Base-by-base conservation (phyloP, 2,888 invertebrate genomes). In the Spilarctia lutea region DNA sequence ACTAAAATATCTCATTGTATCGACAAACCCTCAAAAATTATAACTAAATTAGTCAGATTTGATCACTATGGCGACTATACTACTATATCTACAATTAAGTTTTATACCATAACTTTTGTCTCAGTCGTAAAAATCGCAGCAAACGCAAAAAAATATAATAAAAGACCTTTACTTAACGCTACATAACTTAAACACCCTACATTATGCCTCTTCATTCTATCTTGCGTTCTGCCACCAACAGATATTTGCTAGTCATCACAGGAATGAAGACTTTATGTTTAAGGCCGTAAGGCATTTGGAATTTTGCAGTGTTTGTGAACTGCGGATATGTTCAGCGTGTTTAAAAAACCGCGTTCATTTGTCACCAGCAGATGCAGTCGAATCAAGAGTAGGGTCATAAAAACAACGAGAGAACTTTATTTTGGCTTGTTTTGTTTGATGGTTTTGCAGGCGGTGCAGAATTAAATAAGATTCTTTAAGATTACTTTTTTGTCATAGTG, bases 331-430 rank as follows among this genome's bases (percentile, higher is more conserved):
- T 90, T 91, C 89, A 91, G 88, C 91, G 92, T 92, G 92, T 91
- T 94, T 94, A 94, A 94, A 94, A 94, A 94, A 94, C 94, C 94
- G 90, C 94, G 92, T 93, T 92, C 94, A 94, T 94, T 94, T 94
- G 94, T 94, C 94, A 93, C 90, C 91, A 90, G 93, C 94, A 94
- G 94, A 94, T 94, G 94, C 94, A 94, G 94, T 90, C 91, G 92
- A 92, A 92, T 93, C 91, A 87, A 83, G 83, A 77, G 86, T 84
- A 78, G 79, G 88, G 91, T 89, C 86, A 91, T 65, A 68, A 83
- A 87, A 89, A 66, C 11, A 35, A 82, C 82, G 83, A 56, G 27
- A 24, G 20, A 30, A 35, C 1, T 35, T 69, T 10, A 39, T 33
- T 35, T 56, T 18, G 18, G 20, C n/a, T 24, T 42, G n/a, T 65